Conservation (phyloP, 2,888 invertebrate genomes). For the Stictocephala bisonia region DNA sequence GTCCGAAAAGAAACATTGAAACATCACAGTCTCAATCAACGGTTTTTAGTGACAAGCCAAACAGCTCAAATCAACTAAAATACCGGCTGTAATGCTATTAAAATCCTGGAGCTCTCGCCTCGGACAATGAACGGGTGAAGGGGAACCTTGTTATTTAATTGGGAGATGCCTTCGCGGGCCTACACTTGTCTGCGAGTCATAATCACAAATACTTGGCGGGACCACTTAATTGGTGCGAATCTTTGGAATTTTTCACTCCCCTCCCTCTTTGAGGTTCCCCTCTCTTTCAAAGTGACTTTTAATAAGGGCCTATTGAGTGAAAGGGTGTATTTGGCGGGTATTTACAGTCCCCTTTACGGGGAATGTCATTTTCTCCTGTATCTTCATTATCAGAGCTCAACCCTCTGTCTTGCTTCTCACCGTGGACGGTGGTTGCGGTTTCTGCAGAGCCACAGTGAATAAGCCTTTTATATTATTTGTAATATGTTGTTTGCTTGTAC, state of each 20-base stretch:
- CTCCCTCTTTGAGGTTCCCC: constrained; percentile 11
- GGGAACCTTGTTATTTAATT: constrained; percentile 34
- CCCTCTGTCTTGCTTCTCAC: too few relatives aligned
- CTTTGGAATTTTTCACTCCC: constrained; percentile 37
- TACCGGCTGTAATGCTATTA: constrained; percentile 8
- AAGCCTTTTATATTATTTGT: too few relatives aligned
- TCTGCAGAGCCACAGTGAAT: too few relatives aligned
- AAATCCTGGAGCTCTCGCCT: constrained; percentile 23
- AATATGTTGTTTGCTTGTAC: too few relatives aligned
- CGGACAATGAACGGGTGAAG: constrained; percentile 25
- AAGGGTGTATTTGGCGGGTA: constrained; percentile 43
- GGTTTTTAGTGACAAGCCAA: too few relatives aligned
- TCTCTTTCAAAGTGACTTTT: constrained; percentile 47
- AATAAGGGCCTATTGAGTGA: constrained; percentile 47
- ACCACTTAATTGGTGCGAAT: constrained; percentile 43
- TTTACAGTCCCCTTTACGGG: constrained; percentile 22
- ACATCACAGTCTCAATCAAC: too few relatives aligned
- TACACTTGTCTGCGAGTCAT: constrained; percentile 39
- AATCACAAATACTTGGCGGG: constrained; percentile 46
- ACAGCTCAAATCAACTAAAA: constrained; percentile 33
- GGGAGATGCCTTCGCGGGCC: constrained; percentile 17
- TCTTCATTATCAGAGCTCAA: constrained; percentile 23
- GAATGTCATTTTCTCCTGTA: constrained; percentile 37
- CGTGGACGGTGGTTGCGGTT: too few relatives aligned
- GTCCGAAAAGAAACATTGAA: too few relatives aligned